phyloP scores from a whole-genome alignment of 1,140 invertebrate species.

The Drosophila pectinifera region DNA sequence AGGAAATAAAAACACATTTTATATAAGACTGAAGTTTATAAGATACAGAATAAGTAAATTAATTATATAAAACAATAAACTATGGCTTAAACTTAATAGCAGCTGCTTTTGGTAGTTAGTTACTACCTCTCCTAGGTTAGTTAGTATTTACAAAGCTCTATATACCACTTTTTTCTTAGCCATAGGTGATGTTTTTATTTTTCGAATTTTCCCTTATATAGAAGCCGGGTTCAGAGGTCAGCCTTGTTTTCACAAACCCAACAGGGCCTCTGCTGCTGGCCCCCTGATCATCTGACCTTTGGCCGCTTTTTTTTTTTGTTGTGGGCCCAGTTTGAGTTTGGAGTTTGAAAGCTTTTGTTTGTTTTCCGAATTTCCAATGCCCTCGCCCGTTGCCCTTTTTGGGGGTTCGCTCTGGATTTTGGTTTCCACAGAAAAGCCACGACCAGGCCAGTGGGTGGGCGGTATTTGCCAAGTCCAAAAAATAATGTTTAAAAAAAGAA shows the following conservation, averaged over 20 bases:
- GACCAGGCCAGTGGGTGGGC: slow-evolving; percentile 10
- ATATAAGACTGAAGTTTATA: neutral
- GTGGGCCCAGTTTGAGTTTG: slow-evolving; percentile 10
- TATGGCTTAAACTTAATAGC: neutral
- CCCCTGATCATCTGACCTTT: slow-evolving; percentile 44
- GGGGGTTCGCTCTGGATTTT: neutral
- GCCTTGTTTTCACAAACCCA: neutral
- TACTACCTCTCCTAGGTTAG: no score
- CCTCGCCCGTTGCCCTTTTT: slow-evolving; percentile 41
- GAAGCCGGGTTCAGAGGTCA: neutral
- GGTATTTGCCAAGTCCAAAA: neutral
- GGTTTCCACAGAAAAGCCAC: slow-evolving; percentile 8
- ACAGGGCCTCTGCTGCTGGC: slow-evolving; percentile 7
- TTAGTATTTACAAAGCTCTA: neutral
- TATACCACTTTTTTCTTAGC: neutral
- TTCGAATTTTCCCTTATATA: slow-evolving; percentile 1
- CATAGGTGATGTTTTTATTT: neutral
- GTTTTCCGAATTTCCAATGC: slow-evolving; percentile 28
- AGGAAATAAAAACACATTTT: no score
- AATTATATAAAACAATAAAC: neutral
- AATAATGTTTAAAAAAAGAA: neutral
- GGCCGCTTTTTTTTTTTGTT: slow-evolving; percentile 24
- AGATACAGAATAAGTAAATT: neutral
- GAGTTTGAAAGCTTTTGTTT: slow-evolving; percentile 14
- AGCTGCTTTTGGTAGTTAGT: neutral